These are phyloP conservation scores for Dreissena polymorpha DNA, from an alignment of 1,140 invertebrate species.

Conservation along the genomic window DNA sequence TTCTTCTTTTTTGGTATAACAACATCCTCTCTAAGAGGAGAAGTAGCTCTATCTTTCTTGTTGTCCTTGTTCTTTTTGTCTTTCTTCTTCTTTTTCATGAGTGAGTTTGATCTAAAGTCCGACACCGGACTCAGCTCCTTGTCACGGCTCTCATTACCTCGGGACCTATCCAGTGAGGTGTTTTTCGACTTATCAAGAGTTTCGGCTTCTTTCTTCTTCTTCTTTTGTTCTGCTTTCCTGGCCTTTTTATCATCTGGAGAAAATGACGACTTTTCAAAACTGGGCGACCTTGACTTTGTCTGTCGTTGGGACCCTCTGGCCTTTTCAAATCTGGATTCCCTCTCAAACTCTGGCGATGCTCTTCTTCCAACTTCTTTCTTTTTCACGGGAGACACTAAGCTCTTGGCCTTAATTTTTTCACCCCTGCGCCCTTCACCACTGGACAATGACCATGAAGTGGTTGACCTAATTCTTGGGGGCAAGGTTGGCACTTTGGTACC, in stretches of 20 bases:
- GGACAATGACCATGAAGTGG: constrained; percentile 44
- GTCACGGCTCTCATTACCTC: background rate
- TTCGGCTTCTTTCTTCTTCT: constrained; percentile 50
- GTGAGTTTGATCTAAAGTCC: constrained; percentile 37
- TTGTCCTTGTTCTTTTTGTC: constrained; percentile 61
- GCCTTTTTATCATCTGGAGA: constrained; percentile 52
- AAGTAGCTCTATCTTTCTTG: constrained; percentile 49
- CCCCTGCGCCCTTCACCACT: constrained; percentile 26
- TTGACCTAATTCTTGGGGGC: constrained; percentile 41
- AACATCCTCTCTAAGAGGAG: constrained; percentile 42
- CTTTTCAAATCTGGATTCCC: constrained; percentile 36
- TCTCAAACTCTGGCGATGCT: constrained; percentile 36
- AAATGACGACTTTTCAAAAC: constrained; percentile 54
- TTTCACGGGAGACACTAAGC: constrained; percentile 47
- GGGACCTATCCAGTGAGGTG: constrained; percentile 24
- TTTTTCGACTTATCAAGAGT: constrained; percentile 31
- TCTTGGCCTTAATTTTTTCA: constrained; percentile 44
- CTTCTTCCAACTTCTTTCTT: constrained; percentile 46
- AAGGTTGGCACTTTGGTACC: background rate
- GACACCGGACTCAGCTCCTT: constrained; percentile 36
- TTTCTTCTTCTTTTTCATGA: constrained; percentile 45
- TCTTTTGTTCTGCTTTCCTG: constrained; percentile 50
- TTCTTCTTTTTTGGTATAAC: constrained; percentile 42
- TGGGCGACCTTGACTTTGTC: constrained; percentile 50
- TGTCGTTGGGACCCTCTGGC: constrained; percentile 30